phyloP scores from a whole-genome alignment of 1,140 invertebrate genomes.

The Palaemon carinicauda region DNA sequence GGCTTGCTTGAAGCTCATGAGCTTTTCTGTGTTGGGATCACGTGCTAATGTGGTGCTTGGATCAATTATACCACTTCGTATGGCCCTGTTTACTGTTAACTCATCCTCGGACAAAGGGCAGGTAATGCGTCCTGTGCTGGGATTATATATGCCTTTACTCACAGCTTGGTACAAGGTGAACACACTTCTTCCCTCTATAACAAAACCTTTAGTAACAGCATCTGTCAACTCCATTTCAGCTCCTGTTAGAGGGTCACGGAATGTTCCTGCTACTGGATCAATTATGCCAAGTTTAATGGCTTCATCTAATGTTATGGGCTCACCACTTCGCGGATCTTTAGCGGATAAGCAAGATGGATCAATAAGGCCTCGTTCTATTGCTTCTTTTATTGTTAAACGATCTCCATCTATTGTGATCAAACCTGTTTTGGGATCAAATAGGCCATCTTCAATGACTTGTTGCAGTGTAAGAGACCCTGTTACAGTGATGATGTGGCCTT shows the following conservation, averaged over 20 bases:
- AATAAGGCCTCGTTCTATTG: conserved; percentile 78
- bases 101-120: conserved; percentile 77
- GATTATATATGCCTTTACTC: conserved; percentile 82
- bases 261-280: conserved; percentile 80
- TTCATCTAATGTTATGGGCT: conserved; percentile 81
- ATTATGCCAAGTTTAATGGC: conserved; percentile 84
- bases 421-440: conserved; percentile 81
- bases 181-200: conserved; percentile 81
- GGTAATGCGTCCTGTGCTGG: conserved; percentile 76
- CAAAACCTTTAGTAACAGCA: conserved; percentile 81
- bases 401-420: conserved; percentile 74
- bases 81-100: conserved; percentile 78
- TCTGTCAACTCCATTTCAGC: conserved; percentile 79
- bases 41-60: conserved; percentile 78
- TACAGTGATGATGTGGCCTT: conserved; percentile 79
- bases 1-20: conserved; percentile 83
- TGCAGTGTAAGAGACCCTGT: conserved; percentile 82
- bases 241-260: conserved; percentile 78
- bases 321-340: conserved; percentile 78
- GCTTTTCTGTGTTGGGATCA: conserved; percentile 73
- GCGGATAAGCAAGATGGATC: conserved; percentile 82
- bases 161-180: conserved; percentile 86
- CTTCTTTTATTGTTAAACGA: conserved; percentile 79
- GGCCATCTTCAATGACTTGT: conserved; percentile 83
- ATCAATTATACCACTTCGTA: conserved; percentile 82